Percentiles rank a stretch among this genome's conserved stretches.
phyloP scores from a whole-genome alignment of 2,113 vertebrate species.

The Donacobius atricapilla region DNA sequence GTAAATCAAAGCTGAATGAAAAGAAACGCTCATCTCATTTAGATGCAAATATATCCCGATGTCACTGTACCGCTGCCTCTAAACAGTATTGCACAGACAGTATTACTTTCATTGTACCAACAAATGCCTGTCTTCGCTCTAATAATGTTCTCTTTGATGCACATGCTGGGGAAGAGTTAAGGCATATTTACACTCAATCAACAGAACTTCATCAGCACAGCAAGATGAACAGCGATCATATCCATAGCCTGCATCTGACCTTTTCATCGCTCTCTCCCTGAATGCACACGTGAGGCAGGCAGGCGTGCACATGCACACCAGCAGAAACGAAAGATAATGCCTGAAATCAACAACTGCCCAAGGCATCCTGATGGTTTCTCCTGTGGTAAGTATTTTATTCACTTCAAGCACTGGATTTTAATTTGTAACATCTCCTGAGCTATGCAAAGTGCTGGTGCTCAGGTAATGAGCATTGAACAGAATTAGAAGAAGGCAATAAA shows the following conservation, averaged over 20 bases:
- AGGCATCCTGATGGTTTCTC: neutral
- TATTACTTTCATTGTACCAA: neutral
- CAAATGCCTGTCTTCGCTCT: neutral
- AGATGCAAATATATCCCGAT: slow-evolving; percentile 38
- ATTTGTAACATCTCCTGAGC: neutral
- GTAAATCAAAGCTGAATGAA: slow-evolving; percentile 34
- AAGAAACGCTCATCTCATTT: slow-evolving; percentile 15
- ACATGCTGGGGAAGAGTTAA: neutral
- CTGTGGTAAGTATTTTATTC: neutral
- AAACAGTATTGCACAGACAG: neutral
- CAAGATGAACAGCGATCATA: neutral
- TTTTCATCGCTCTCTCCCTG: neutral
- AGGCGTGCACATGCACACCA: fast-evolving
- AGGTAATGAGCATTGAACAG: neutral
- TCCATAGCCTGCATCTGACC: neutral
- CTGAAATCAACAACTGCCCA: neutral
- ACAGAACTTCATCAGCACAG: slow-evolving; percentile 29
- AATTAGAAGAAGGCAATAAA: neutral
- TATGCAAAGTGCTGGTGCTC: neutral
- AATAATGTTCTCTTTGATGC: neutral
- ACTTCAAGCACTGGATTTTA: neutral
- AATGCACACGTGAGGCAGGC: neutral
- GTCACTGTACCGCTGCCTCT: neutral
- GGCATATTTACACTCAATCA: slow-evolving; percentile 21
- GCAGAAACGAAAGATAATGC: neutral